phyloP scores from a whole-genome alignment of 2,888 invertebrate species.

The Elmis aenea region DNA sequence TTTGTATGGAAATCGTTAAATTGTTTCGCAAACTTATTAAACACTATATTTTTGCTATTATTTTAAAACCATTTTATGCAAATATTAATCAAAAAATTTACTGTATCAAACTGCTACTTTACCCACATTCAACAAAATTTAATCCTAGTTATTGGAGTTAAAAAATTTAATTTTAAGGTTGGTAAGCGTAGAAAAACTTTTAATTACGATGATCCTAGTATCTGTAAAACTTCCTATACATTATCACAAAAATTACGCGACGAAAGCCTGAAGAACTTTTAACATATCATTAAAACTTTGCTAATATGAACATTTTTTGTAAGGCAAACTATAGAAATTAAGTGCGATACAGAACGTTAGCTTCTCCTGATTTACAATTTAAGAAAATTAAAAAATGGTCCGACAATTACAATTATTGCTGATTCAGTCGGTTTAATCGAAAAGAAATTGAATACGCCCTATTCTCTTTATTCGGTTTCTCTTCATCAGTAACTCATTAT shows the following conservation, averaged over 20 bases:
- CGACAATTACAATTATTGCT: slow-evolving; percentile 17
- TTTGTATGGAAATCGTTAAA: too few relatives aligned
- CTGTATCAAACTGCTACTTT: too few relatives aligned
- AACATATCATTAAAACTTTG: too few relatives aligned
- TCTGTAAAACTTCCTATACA: slow-evolving; percentile 6
- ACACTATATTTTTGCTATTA: too few relatives aligned
- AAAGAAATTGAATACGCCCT: slow-evolving; percentile 10
- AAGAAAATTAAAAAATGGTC: slow-evolving; percentile 13
- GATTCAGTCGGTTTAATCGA: slow-evolving; percentile 13
- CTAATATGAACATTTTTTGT: slow-evolving; percentile 3
- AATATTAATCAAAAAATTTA: too few relatives aligned
- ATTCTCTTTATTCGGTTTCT: slow-evolving; percentile 6
- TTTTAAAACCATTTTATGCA: too few relatives aligned
- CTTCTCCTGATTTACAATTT: slow-evolving; percentile 8
- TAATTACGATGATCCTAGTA: slow-evolving; percentile 8
- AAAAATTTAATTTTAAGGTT: too few relatives aligned
- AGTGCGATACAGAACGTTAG: too few relatives aligned
- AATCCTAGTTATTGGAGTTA: too few relatives aligned
- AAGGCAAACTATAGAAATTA: neutral
- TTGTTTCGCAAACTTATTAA: too few relatives aligned
- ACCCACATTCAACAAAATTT: too few relatives aligned
- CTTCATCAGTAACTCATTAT: slow-evolving; percentile 7
- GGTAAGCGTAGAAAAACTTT: slow-evolving; percentile 8
- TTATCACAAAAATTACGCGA: slow-evolving; percentile 7
- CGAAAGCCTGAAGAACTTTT: slow-evolving; percentile 3